Evolutionary conservation across 1,140 invertebrate genomes (phyloP).

Genomic region (Papilio polytes): DNA sequence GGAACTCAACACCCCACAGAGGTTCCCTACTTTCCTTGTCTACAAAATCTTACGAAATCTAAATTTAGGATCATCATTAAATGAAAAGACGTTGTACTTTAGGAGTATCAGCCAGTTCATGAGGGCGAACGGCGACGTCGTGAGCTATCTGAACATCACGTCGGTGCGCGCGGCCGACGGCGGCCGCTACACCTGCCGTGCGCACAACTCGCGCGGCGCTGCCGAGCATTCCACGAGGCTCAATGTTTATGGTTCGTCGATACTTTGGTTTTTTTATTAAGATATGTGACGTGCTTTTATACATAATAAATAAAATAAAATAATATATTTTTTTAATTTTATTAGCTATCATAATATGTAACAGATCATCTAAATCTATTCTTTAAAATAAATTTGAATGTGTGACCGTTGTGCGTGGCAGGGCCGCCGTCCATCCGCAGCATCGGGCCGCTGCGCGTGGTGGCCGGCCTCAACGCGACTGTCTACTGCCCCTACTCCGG

Average conservation of each 20-base stretch:
- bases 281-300: no score
- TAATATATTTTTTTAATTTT: no score
- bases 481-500: constrained; percentile 95
- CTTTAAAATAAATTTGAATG: not conserved
- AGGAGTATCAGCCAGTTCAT: constrained; percentile 87
- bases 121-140: constrained; percentile 91
- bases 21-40: constrained; percentile 63
- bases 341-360: no score
- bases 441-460: constrained; percentile 91
- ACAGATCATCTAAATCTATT: not conserved
- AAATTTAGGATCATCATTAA: not conserved
- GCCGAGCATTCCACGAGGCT: constrained; percentile 90
- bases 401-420: constrained; percentile 59
- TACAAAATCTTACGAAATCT: not conserved
- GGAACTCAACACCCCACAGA: constrained; percentile 83
- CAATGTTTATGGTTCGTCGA: constrained; percentile 92
- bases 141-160: constrained; percentile 94
- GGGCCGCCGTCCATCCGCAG: constrained; percentile 92
- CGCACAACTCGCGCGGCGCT: constrained; percentile 89
- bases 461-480: constrained; percentile 91
- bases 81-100: constrained; percentile 28
- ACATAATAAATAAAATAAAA: no score
- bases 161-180: constrained; percentile 91
- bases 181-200: constrained; percentile 92
- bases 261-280: not conserved